phyloP scores from a whole-genome alignment of 92 coral and sea anemone genomes.

The Parazoanthus darwini region DNA sequence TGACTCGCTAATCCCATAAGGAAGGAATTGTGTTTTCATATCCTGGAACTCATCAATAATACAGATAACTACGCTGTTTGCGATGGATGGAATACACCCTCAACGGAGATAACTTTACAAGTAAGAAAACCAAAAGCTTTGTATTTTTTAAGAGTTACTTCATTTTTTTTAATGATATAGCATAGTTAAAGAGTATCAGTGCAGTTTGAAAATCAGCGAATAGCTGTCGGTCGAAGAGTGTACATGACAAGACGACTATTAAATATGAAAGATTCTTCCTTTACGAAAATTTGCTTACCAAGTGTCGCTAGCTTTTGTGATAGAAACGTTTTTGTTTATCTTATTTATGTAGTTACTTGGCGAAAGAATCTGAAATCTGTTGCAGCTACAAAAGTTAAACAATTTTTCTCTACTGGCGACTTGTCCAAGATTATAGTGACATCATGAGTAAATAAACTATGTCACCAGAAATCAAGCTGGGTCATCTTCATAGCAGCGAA shows the following conservation, averaged over 20 bases:
- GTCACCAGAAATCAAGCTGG: not conserved
- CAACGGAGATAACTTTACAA: not conserved
- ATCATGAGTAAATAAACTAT: not conserved
- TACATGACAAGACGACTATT: not conserved
- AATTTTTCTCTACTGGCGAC: not conserved
- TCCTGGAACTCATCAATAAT: not conserved
- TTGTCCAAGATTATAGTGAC: not conserved
- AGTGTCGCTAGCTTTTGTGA: not conserved
- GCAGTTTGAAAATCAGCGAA: not conserved
- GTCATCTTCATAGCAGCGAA: not conserved
- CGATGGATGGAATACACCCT: not conserved
- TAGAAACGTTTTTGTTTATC: no score
- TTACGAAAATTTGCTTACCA: not conserved
- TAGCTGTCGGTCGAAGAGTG: not conserved
- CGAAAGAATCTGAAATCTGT: no score
- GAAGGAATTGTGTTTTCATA: slow-evolving; percentile 26
- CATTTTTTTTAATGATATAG: not conserved
- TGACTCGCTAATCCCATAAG: slow-evolving; percentile 22
- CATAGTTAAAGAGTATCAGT: not conserved
- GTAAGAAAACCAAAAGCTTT: not conserved
- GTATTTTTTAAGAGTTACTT: not conserved
- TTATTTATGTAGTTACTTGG: not conserved
- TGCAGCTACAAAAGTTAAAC: not conserved
- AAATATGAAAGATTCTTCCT: not conserved
- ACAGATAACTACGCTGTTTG: slow-evolving; percentile 1